Evolutionary conservation across 2,797 vertebrate species (phyloP), one percentile per base, ranked within the genome.

Genomic region (Pipistrellus kuhlii): DNA sequence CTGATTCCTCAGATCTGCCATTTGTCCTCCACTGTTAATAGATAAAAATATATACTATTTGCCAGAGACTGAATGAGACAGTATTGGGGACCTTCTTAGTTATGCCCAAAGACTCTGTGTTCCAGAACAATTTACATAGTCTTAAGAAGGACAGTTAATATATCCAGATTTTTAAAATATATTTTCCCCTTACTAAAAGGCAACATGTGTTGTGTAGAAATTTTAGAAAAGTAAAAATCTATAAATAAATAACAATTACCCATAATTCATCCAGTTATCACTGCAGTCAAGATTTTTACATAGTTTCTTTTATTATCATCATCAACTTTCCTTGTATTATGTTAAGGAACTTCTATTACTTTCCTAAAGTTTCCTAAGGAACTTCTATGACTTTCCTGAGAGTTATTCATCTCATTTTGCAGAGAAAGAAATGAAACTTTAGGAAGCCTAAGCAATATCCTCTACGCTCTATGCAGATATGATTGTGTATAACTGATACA

Each of bases 221-320:
- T 78, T 89, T 86, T 81, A 85, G 83, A 82, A 85, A 90, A 94
- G 35, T 73, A 68, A 93, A 93, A 71, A 4, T 75, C 44, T 85
- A 73, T 85, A 71, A 57, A 69, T 71, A 77, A 84, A 35, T 48
- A 94, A 75, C 27, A 59, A 57, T 48, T 76, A 71, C 15, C 30
- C 32, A 87, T 8, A 73, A 73, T 59, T n/a, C 23, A 32, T 55
- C 35, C 14, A 46, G 66, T 35, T 81, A 85, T 53, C 73, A 41
- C 21, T 14, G 41, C 53, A 57, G 20, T 59, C 85, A 90, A 80
- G 41, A 80, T 80, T 90, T 69, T 66, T 53, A 85, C 25, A n/a
- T 7, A 32, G 20, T 88, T 80, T 73, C 35, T 77, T 38, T 51
- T 41, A 57, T 44, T 75, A 48, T 35, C n/a, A 80, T 62, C 66